Evolutionary conservation across 2,888 invertebrate genomes (phyloP).

Genomic region (Ptilodon capucinus): DNA sequence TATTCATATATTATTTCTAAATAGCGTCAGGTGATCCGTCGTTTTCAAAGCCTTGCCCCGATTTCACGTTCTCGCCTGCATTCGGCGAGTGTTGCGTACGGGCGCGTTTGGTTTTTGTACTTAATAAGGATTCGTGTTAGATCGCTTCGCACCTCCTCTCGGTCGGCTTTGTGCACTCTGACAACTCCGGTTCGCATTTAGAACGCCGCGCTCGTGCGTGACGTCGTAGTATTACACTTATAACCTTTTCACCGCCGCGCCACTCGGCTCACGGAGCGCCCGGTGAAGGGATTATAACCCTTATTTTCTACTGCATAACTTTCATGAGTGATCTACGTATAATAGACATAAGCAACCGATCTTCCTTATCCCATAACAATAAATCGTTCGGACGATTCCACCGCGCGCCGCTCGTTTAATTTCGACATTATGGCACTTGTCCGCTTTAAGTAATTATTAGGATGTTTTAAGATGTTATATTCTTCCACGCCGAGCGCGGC

Average conservation of each 20-base stretch:
- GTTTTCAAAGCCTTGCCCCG: slow-evolving; percentile 23
- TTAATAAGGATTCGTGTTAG: slow-evolving; percentile 37
- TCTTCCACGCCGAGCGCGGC: slow-evolving; percentile 9
- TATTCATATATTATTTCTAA: too few species aligned
- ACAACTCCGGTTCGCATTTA: slow-evolving; percentile 25
- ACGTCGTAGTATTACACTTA: slow-evolving; percentile 1
- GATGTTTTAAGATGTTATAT: slow-evolving; percentile 8
- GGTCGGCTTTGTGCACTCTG: slow-evolving; percentile 41
- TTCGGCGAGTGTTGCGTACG: slow-evolving; percentile 15
- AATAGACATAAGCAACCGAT: slow-evolving; percentile 55
- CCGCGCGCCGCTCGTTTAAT: slow-evolving; percentile 20
- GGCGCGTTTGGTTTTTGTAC: slow-evolving; percentile 32
- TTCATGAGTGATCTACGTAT: slow-evolving; percentile 60
- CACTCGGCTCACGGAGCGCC: slow-evolving; percentile 14
- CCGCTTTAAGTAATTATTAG: slow-evolving; percentile 14
- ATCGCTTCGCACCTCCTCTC: slow-evolving; percentile 37
- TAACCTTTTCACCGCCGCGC: slow-evolving; percentile 22
- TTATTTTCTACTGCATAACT: slow-evolving; percentile 41
- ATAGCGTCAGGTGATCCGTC: not conserved
- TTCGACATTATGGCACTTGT: slow-evolving; percentile 12
- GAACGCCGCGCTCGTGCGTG: slow-evolving; percentile 17
- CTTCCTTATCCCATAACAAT: slow-evolving; percentile 38
- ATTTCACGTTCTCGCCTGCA: slow-evolving; percentile 6
- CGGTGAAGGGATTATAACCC: slow-evolving; percentile 39
- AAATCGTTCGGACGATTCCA: slow-evolving; percentile 19